Percentiles rank a stretch among this genome's conserved stretches.
phyloP scores from a whole-genome alignment of 2,888 invertebrate genomes.

The Ormyrus labotus region DNA sequence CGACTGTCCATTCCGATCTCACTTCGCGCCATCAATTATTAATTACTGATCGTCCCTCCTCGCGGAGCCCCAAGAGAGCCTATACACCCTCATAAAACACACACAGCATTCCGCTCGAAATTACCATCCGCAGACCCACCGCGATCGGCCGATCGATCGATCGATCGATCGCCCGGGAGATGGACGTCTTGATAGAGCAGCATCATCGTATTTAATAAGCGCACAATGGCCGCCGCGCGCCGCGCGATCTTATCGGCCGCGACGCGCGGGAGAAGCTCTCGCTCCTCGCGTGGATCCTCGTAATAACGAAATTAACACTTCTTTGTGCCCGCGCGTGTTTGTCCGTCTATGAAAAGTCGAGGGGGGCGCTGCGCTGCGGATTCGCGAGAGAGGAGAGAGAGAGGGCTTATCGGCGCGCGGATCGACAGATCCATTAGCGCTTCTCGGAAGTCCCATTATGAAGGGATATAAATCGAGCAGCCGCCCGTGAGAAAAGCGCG shows the following conservation, averaged over 20 bases:
- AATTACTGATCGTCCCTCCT: too few relatives aligned
- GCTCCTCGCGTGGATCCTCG: slow-evolving; percentile 38
- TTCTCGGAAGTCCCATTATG: slow-evolving; percentile 49
- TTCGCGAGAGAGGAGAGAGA: not conserved
- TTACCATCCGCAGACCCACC: slow-evolving; percentile 55
- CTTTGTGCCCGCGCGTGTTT: slow-evolving; percentile 63
- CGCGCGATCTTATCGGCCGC: slow-evolving; percentile 31
- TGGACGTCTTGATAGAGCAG: slow-evolving; percentile 69
- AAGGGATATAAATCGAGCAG: slow-evolving; percentile 26
- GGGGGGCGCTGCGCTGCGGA: not conserved
- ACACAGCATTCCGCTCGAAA: not conserved
- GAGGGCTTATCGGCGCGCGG: slow-evolving; percentile 26
- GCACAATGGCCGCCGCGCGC: slow-evolving; percentile 66
- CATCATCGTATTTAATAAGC: slow-evolving; percentile 75
- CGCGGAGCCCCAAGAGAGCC: too few relatives aligned
- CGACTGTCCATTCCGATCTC: not conserved
- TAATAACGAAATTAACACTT: slow-evolving; percentile 74
- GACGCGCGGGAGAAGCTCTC: not conserved
- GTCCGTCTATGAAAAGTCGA: slow-evolving; percentile 42
- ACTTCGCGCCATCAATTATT: too few relatives aligned
- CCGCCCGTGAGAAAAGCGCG: not conserved
- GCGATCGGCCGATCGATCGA: slow-evolving; percentile 50
- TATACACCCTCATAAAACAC: not conserved
- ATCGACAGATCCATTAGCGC: slow-evolving; percentile 53
- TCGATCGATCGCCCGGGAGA: slow-evolving; percentile 47